Conservation (phyloP, 2,113 vertebrate genomes). For the Pholis gunnellus region DNA sequence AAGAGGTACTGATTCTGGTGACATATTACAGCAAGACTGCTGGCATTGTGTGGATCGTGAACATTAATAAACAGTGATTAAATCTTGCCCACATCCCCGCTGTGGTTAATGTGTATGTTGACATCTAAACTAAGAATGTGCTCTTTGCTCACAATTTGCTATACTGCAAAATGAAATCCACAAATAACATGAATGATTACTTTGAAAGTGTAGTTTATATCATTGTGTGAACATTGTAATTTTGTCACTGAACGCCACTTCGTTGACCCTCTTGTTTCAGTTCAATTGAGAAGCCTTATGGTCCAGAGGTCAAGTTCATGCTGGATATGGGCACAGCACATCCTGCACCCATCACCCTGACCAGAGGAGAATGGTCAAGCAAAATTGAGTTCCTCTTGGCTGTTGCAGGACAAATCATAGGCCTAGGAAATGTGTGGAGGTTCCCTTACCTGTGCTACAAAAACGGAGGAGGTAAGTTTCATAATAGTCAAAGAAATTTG, state of each 20-base stretch:
- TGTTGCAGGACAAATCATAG: slow-evolving; percentile 86
- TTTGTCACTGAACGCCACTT: too few relatives aligned
- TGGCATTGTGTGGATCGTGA: slow-evolving; percentile 47
- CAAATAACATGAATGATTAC: neutral
- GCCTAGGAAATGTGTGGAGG: slow-evolving; percentile 86
- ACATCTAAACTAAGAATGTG: neutral
- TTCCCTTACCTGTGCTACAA: slow-evolving; percentile 88
- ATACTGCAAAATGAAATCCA: neutral
- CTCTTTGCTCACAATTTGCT: neutral
- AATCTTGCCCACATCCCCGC: slow-evolving; percentile 4
- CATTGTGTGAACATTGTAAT: neutral
- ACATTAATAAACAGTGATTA: slow-evolving; percentile 22
- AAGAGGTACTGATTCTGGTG: slow-evolving; percentile 44
- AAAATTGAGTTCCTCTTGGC: slow-evolving; percentile 86
- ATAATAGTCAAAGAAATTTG: neutral
- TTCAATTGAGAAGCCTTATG: slow-evolving; percentile 65
- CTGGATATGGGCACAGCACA: slow-evolving; percentile 26
- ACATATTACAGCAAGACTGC: slow-evolving; percentile 52
- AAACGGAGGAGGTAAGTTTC: slow-evolving; percentile 84
- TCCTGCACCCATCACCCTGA: slow-evolving; percentile 21
- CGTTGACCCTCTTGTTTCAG: slow-evolving; percentile 52
- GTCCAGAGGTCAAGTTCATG: slow-evolving; percentile 64
- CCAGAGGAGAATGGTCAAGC: slow-evolving; percentile 82
- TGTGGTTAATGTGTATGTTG: neutral
- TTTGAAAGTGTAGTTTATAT: neutral